Conservation (phyloP, 2,113 vertebrate species). For the Perccottus glenii region DNA sequence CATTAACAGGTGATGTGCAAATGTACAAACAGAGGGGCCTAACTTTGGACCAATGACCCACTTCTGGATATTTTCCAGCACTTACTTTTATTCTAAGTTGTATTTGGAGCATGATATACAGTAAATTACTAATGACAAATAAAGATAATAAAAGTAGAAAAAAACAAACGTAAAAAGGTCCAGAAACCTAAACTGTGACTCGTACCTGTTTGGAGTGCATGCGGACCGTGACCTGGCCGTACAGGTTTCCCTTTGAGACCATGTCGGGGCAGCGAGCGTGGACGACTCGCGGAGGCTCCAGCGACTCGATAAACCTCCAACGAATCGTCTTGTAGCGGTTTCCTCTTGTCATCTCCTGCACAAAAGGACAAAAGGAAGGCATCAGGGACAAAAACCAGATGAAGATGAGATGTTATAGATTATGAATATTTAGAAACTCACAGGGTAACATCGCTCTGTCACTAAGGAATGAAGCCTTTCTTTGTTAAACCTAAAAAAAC, state of each 20-base stretch:
- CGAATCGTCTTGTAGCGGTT: slow-evolving; percentile 88
- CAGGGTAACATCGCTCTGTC: slow-evolving; percentile 93
- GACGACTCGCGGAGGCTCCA: slow-evolving; percentile 87
- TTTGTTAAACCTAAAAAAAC: slow-evolving; percentile 83
- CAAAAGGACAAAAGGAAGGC: no score
- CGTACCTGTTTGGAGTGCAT: slow-evolving; percentile 92
- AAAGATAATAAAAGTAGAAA: no score
- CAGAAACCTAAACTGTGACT: neutral
- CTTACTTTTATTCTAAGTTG: no score
- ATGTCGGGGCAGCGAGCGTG: slow-evolving; percentile 86
- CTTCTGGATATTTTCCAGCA: no score
- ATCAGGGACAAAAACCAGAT: no score
- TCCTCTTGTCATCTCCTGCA: slow-evolving; percentile 92
- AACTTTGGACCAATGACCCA: no score
- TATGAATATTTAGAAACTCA: slow-evolving; percentile 66
- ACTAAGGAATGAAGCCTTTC: slow-evolving; percentile 89
- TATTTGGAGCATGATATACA: no score
- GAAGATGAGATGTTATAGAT: neutral
- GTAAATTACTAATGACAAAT: no score
- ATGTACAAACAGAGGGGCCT: no score
- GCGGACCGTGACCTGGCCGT: slow-evolving; percentile 91
- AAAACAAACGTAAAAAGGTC: no score
- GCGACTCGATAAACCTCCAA: slow-evolving; percentile 89
- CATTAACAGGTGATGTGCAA: no score
- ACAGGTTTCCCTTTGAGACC: slow-evolving; percentile 84